A percentile compares a stretch with the other conserved stretches of the same genome.
Conservation (phyloP, 1,140 invertebrate genomes). For the Drosophila lacertosa region DNA sequence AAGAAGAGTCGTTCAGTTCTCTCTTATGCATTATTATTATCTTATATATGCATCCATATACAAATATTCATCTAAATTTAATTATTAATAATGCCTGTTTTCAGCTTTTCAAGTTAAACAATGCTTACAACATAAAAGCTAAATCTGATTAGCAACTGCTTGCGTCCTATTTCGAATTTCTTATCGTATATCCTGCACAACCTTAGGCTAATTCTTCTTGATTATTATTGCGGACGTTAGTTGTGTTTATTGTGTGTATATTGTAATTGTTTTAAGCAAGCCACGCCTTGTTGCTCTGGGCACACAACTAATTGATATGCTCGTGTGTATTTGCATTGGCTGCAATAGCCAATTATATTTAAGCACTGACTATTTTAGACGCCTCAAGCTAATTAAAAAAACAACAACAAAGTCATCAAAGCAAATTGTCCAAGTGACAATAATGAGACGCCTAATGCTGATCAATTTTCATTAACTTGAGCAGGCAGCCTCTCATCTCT, state of each 20-base stretch:
- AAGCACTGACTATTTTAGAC: constrained; percentile 22
- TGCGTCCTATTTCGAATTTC: too few species aligned
- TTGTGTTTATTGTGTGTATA: constrained; percentile 8
- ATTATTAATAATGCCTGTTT: too few species aligned
- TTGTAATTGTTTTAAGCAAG: neutral
- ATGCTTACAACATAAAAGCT: too few species aligned
- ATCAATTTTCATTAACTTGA: constrained; percentile 67
- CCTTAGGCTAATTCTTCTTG: neutral
- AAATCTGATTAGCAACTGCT: too few species aligned
- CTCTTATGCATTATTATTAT: too few species aligned
- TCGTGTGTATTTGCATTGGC: constrained; percentile 6
- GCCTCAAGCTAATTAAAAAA: constrained; percentile 43
- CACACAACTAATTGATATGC: constrained; percentile 25
- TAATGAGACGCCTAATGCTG: constrained; percentile 43
- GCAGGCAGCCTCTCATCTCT: neutral
- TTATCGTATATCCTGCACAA: too few species aligned
- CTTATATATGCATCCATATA: too few species aligned
- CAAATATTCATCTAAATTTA: too few species aligned
- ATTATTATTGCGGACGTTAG: neutral
- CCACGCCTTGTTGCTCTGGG: neutral
- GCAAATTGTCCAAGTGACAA: constrained; percentile 52
- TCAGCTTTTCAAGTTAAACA: too few species aligned
- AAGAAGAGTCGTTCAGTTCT: too few species aligned
- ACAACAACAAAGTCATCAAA: constrained; percentile 41
- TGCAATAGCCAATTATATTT: constrained; percentile 38